These are phyloP conservation scores for Ophonus ardosiacus DNA, from an alignment of 2,888 invertebrate genomes.

Conservation along the genomic window DNA sequence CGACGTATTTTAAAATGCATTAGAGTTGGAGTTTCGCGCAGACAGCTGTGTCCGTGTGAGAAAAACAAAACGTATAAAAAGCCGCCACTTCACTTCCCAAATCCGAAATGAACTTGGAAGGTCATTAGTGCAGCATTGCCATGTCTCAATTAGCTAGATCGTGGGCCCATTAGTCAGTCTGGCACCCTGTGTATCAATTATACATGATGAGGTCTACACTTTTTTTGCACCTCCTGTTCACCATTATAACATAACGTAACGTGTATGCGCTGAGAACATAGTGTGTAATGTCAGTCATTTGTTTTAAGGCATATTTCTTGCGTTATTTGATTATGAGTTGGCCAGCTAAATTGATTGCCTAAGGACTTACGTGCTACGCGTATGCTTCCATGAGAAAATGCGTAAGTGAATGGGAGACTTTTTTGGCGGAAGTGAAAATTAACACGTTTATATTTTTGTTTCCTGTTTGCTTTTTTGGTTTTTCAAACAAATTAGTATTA, in stretches of 20 bases:
- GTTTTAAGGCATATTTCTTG: conserved; percentile 39
- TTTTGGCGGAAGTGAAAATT: conserved; percentile 35
- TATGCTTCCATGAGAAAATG: conserved; percentile 15
- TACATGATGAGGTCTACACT: conserved; percentile 55
- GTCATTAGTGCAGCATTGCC: conserved; percentile 53
- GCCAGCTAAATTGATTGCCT: conserved; percentile 31
- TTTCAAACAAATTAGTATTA: neutral
- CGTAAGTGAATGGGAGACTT: conserved; percentile 11
- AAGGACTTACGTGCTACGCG: neutral
- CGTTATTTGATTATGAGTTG: conserved; percentile 48
- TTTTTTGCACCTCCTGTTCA: conserved; percentile 47
- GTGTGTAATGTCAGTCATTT: conserved; percentile 45
- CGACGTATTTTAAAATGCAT: conserved; percentile 57
- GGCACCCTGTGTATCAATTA: conserved; percentile 60
- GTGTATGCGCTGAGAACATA: conserved; percentile 33
- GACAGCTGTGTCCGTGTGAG: conserved; percentile 32
- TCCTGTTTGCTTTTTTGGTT: conserved; percentile 20
- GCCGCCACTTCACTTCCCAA: conserved; percentile 47
- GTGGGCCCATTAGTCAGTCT: conserved; percentile 57
- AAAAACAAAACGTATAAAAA: conserved; percentile 45
- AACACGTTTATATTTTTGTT: conserved; percentile 10
- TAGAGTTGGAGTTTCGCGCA: conserved; percentile 33
- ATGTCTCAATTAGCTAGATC: conserved; percentile 57
- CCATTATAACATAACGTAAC: conserved; percentile 23
- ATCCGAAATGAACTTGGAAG: conserved; percentile 52